These are phyloP conservation scores for Mormyrus iriodes DNA, from an alignment of 2,113 vertebrate genomes.

Conservation along the genomic window DNA sequence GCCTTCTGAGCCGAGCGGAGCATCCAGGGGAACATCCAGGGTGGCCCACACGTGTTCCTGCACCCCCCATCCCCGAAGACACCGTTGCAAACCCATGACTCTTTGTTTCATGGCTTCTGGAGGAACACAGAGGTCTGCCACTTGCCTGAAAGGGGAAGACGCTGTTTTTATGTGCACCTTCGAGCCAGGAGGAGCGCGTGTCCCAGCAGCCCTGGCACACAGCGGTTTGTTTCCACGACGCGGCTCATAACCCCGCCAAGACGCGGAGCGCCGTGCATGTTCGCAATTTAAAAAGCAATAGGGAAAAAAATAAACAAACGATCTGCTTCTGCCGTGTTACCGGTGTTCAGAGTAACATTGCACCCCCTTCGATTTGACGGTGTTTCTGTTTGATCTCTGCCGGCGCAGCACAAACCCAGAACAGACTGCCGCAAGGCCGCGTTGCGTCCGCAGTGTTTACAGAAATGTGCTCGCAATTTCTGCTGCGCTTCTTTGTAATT, in stretches of 20 bases:
- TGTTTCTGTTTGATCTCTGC: conserved; percentile 51
- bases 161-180: background rate
- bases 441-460: conserved; percentile 44
- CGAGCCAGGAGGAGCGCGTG: background rate
- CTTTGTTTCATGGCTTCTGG: background rate
- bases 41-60: background rate
- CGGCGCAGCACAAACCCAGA: conserved; percentile 44
- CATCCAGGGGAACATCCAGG: background rate
- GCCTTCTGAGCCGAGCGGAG: background rate
- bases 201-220: background rate
- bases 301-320: background rate
- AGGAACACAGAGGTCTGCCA: background rate
- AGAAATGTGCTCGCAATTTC: conserved; percentile 58
- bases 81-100: background rate
- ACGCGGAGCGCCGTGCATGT: background rate
- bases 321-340: background rate
- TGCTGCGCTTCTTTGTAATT: conserved; percentile 42
- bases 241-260: background rate
- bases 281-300: background rate
- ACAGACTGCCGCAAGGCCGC: conserved; percentile 44
- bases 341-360: background rate
- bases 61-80: background rate
- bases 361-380: conserved; percentile 15
- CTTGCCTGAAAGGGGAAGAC: conserved; percentile 5
- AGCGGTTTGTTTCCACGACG: background rate